Evolutionary conservation across 2,888 invertebrate genomes (phyloP).

Genomic region (Plebejus anna): DNA sequence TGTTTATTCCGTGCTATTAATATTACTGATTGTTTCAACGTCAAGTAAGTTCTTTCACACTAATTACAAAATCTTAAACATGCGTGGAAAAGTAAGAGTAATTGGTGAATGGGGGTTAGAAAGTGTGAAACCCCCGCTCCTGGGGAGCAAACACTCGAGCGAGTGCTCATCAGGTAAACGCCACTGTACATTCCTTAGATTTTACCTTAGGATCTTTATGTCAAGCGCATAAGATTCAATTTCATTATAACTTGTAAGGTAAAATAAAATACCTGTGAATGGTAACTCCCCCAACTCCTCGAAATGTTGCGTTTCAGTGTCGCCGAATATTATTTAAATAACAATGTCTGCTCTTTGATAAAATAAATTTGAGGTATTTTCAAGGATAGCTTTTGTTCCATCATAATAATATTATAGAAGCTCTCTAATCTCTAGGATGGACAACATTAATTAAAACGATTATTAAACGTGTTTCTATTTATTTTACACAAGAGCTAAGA

Average conservation of each 20-base stretch:
- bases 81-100: not conserved
- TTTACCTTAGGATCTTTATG: not conserved
- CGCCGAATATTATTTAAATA: not conserved
- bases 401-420: not conserved
- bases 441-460: too few species aligned
- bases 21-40: not conserved
- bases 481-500: too few species aligned
- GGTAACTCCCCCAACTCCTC: constrained; percentile 39
- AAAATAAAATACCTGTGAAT: constrained; percentile 34
- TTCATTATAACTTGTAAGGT: not conserved
- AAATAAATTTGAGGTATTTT: not conserved
- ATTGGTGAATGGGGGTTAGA: constrained; percentile 2
- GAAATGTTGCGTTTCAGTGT: constrained; percentile 47
- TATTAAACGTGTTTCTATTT: too few species aligned
- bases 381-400: not conserved
- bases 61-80: not conserved
- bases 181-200: constrained; percentile 33
- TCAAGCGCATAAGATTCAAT: not conserved
- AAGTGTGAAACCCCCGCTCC: not conserved
- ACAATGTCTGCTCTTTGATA: not conserved
- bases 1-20: too few species aligned
- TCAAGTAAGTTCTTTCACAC: not conserved
- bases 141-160: constrained; percentile 49
- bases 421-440: too few species aligned
- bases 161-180: constrained; percentile 52